Conservation (phyloP, 1,140 invertebrate species). For the Drosophila nigromelanica region DNA sequence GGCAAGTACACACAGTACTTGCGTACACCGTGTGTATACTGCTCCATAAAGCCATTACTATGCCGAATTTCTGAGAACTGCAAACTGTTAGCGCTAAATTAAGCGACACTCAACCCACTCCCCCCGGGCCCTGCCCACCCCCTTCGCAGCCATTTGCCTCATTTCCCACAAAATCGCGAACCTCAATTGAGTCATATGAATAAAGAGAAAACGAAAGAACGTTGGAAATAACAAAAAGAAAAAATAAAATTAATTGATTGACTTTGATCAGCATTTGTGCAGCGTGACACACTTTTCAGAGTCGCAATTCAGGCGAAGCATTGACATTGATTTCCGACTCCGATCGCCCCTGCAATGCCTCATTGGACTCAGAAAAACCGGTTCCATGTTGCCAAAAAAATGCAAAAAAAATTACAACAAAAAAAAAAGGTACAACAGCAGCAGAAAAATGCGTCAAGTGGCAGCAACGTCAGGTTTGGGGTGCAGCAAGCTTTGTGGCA, state of each 20-base stretch:
- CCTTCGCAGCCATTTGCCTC: not conserved
- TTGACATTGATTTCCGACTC: constrained; percentile 72
- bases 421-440: constrained; percentile 18
- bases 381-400: constrained; percentile 61
- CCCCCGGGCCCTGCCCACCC: not conserved
- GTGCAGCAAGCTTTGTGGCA: constrained; percentile 12
- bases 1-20: constrained; percentile 18
- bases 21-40: constrained; percentile 11
- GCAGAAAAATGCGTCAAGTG: constrained; percentile 24
- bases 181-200: constrained; percentile 64
- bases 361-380: constrained; percentile 24
- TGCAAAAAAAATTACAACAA: constrained; percentile 9
- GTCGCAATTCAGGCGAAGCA: constrained; percentile 33
- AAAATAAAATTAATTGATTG: constrained; percentile 22
- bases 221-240: constrained; percentile 17
- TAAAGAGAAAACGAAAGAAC: constrained; percentile 5
- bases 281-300: constrained; percentile 62
- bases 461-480: constrained; percentile 6
- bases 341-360: constrained; percentile 46
- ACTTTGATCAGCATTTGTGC: constrained; percentile 55
- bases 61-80: constrained; percentile 71
- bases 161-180: constrained; percentile 39
- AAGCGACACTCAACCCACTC: constrained; percentile 33
- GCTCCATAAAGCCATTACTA: constrained; percentile 74
- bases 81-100: constrained; percentile 70